phyloP scores from a whole-genome alignment of 2,113 vertebrate genomes.

The Herpailurus yagouaroundi region DNA sequence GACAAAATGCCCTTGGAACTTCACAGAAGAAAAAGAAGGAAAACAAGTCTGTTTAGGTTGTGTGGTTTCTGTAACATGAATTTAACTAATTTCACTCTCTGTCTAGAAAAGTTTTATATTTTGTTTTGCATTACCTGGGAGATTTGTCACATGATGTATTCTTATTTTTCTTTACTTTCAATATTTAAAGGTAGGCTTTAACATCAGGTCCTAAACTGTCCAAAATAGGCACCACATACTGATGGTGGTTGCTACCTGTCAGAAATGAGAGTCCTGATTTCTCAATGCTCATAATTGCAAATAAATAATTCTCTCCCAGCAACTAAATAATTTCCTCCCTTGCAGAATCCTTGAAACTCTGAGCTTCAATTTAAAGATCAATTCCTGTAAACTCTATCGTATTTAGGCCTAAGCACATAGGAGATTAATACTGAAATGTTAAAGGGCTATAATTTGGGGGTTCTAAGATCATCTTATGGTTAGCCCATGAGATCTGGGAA shows the following conservation, averaged over 20 bases:
- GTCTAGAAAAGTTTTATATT: background rate
- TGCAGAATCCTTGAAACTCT: background rate
- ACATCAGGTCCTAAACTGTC: background rate
- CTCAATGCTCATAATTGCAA: background rate
- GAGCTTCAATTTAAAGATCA: background rate
- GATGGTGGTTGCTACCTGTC: background rate
- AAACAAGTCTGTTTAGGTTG: background rate
- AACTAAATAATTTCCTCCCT: background rate
- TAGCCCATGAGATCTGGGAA: slow-evolving; percentile 4
- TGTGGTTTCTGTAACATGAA: background rate
- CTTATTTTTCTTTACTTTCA: background rate
- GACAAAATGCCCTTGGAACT: background rate
- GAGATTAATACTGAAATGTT: slow-evolving; percentile 12
- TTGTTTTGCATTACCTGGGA: background rate
- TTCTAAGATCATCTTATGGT: slow-evolving; percentile 38
- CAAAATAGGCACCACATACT: background rate
- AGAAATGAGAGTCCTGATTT: background rate
- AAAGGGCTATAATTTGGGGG: slow-evolving; percentile 26
- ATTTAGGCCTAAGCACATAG: background rate
- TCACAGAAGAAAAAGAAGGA: background rate
- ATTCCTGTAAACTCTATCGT: background rate
- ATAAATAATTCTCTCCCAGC: background rate
- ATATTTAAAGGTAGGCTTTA: background rate
- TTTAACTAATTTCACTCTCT: background rate
- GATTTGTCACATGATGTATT: background rate